A percentile compares a stretch with the other conserved stretches of the same genome.
Conservation (phyloP, 2,113 vertebrate genomes). For the Genyomyrus donnyi region DNA sequence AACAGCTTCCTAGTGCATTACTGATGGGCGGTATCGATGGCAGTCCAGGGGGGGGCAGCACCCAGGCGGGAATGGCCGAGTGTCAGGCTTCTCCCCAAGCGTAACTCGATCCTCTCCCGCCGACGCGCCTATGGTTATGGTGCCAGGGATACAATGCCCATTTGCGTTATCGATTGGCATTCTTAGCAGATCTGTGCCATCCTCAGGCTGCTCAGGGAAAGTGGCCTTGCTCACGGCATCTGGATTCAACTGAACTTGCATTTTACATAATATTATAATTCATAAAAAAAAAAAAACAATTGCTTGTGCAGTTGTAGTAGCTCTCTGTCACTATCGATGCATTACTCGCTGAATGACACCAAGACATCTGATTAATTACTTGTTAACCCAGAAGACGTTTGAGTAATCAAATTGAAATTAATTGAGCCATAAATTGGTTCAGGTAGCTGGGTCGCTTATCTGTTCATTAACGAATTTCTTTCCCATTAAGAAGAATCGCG, state of each 20-base stretch:
- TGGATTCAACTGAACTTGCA: not conserved
- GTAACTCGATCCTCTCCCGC: not conserved
- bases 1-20: constrained; percentile 17
- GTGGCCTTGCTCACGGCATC: not conserved
- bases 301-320: not conserved
- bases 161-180: constrained; percentile 5
- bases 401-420: not conserved
- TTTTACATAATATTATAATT: not conserved
- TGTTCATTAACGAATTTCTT: not conserved
- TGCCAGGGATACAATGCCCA: not conserved
- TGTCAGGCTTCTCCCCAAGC: not conserved
- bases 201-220: not conserved
- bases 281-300: not conserved
- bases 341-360: not conserved
- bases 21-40: not conserved
- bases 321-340: not conserved
- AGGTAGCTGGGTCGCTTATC: constrained; percentile 4
- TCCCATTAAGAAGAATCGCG: not conserved
- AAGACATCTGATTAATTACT: constrained; percentile 5
- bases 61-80: not conserved
- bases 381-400: not conserved
- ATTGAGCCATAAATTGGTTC: constrained; percentile 1
- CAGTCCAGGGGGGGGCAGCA: not conserved
- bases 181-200: not conserved
- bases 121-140: not conserved